Base-by-base conservation (phyloP, 1,140 invertebrate species). In the Orius laevigatus region DNA sequence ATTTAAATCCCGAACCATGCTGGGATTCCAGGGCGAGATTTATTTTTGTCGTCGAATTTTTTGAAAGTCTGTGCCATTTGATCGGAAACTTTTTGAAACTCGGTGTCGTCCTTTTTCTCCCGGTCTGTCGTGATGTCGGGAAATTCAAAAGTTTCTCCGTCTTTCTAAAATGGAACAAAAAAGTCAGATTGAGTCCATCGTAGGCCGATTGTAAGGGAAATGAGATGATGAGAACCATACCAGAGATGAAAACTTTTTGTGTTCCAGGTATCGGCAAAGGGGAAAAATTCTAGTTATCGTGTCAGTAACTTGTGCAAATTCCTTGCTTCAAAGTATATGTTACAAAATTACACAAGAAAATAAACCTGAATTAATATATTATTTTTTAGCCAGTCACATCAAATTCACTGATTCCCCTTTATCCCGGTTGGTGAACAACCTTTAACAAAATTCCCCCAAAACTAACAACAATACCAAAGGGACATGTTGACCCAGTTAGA, bases 81-180 rank as follows among this genome's bases (percentile, higher is more conserved):
- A 34, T 48, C 33, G 41, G 49, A 33, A 8, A 48, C 3, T 32
- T 54, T 44, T 12, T 52, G 35, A 10, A 15, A 38, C 10, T 46
- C 41, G n/a, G 34, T 52, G 10, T 52, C 49, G 34, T 49, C 19
- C 12, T 36, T 39, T 11, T 49, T 48, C 36, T 40, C 33, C 40
- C 41, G 43, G 41, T 54, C 48, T 14, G 38, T 11, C 19, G 19
- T 41, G n/a, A 58, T 14, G n/a, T 57, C 43, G 19, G 56, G 56
- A 51, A 55, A 57, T 44, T 54, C 51, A 52, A 58, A 58, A 52
- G 47, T 54, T 53, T 51, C 41, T 43, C 50, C 52, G 40, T 31
- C 32, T 15, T 48, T 48, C 52, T 55, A 44, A 52, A 52, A 18
- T 38, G 51, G 9, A 55, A 12, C 18, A 34, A 49, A 43, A 25